Percentiles rank a stretch among this genome's conserved stretches.
These are phyloP conservation scores for Bimastos eiseni DNA, from an alignment of 2,888 invertebrate species.

Conservation along the genomic window DNA sequence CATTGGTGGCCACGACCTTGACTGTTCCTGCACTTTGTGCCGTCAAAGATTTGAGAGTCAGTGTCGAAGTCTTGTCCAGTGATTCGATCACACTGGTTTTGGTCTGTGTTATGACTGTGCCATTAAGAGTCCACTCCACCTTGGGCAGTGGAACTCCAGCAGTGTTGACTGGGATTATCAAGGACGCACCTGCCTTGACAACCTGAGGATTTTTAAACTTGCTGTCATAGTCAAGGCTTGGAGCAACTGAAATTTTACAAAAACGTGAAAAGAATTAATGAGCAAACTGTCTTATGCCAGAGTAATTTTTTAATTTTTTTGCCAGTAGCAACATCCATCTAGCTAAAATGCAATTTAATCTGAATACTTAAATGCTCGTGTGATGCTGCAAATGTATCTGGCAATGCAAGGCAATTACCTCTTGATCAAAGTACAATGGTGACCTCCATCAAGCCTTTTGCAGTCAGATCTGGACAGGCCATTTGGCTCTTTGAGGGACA, in stretches of 20 bases:
- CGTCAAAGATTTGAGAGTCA: constrained; percentile 51
- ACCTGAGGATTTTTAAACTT: constrained; percentile 33
- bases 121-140: constrained; percentile 64
- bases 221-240: constrained; percentile 39
- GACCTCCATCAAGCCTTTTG: too few species aligned
- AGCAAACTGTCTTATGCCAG: not conserved
- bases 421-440: too few species aligned
- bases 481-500: too few species aligned
- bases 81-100: constrained; percentile 38
- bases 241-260: constrained; percentile 28
- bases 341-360: not conserved
- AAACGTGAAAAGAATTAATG: not conserved
- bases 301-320: not conserved
- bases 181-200: constrained; percentile 37
- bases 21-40: constrained; percentile 83
- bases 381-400: too few species aligned
- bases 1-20: constrained; percentile 77
- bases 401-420: too few species aligned
- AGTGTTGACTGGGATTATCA: constrained; percentile 39
- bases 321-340: not conserved
- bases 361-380: too few species aligned
- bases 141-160: constrained; percentile 42
- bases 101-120: constrained; percentile 27
- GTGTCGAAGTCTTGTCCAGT: constrained; percentile 48
- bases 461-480: too few species aligned